These are phyloP conservation scores for Dascillus cervinus DNA, from an alignment of 2,888 invertebrate species.

Conservation along the genomic window DNA sequence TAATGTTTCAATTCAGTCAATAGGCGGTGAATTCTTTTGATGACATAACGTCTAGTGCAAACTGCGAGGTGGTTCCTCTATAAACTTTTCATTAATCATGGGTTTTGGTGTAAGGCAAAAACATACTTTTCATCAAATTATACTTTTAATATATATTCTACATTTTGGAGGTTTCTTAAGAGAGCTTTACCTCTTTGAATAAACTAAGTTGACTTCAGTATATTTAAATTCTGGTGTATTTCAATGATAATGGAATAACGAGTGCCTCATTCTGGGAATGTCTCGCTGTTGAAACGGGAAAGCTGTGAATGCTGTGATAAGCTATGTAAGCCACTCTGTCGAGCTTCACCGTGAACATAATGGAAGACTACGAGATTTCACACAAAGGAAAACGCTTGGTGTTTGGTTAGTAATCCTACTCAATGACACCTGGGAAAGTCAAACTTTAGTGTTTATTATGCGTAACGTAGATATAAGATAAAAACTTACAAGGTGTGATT, in stretches of 20 bases:
- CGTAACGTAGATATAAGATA: too few relatives aligned
- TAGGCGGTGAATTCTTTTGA: too few relatives aligned
- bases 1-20: too few relatives aligned
- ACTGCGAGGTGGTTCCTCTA: too few relatives aligned
- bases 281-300: constrained; percentile 26
- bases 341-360: constrained; percentile 25
- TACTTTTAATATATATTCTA: constrained; percentile 25
- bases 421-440: constrained; percentile 6
- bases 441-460: background rate
- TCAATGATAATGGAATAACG: constrained; percentile 35
- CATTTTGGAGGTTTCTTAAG: constrained; percentile 14
- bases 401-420: constrained; percentile 15
- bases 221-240: constrained; percentile 31
- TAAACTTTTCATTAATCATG: too few relatives aligned
- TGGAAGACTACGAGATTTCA: constrained; percentile 20
- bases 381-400: constrained; percentile 22
- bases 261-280: constrained; percentile 27
- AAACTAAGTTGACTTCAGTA: constrained; percentile 22
- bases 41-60: too few relatives aligned
- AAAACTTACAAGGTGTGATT: too few relatives aligned
- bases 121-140: constrained; percentile 24
- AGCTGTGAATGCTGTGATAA: constrained; percentile 33
- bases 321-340: constrained; percentile 30
- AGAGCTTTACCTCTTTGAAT: constrained; percentile 13
- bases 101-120: constrained; percentile 6